Base-by-base conservation (phyloP, 2,113 vertebrate genomes). In the Myotis brandtii region DNA sequence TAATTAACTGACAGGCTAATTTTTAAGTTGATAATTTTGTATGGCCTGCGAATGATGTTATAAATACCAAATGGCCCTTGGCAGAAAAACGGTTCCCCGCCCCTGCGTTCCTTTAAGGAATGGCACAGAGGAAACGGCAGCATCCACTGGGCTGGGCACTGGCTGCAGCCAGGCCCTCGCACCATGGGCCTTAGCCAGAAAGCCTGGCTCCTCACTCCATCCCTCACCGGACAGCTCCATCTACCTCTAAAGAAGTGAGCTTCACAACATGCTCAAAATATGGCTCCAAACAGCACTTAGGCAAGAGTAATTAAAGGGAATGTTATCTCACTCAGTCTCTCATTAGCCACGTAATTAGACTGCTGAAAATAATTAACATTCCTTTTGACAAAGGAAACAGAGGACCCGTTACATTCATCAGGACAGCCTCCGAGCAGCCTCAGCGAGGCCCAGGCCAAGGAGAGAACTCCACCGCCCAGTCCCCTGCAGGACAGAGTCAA, bases 291-390 rank as follows among this genome's bases (percentile, higher is more conserved):
- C 80, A 96, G 97, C 97, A 98, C 91, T 98, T 97, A 96, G 82
- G 94, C 97, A 96, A 96, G 96, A 98, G 96, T 98, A 98, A 98
- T 98, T 98, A 98, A 98, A 97, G 97, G 91, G 96, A 97, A 96
- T 96, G 95, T 95, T 98, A 98, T 95, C 97, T 93, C 93, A 97
- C 93, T 92, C 90, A 95, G 94, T 93, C 97, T 98, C 97, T 98
- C 97, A 98, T 98, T 98, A 98, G 94, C 96, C 97, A 97, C 46
- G 64, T 98, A 98, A 98, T 98, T 98, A 98, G 97, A 97, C 93
- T 97, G 97, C 96, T 98, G 97, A 98, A 98, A 98, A 98, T 98
- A 98, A 98, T 98, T 98, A 98, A 98, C 96, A 97, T 98, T 97
- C 93, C 96, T 98, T 98, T 97, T 97, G 97, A 97, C 95, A 98